Evolutionary conservation across 2,888 invertebrate genomes (phyloP).

Genomic region (Drosophila cognata): DNA sequence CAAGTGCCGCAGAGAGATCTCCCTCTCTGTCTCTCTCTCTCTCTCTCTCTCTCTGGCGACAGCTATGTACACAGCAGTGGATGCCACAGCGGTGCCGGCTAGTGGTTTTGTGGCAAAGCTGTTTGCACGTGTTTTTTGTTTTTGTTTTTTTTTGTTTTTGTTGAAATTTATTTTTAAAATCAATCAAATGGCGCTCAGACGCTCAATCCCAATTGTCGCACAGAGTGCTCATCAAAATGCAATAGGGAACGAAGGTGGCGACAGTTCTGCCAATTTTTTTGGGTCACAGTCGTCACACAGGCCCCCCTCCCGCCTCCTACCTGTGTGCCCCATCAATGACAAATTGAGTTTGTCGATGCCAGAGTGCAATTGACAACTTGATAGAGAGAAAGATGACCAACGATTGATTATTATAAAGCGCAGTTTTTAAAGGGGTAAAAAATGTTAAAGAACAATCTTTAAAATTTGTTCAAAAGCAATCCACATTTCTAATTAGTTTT

Average conservation of each 20-base stretch:
- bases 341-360: conserved; percentile 35
- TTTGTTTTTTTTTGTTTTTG: conserved; percentile 7
- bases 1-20: conserved; percentile 36
- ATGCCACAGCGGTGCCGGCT: conserved; percentile 27
- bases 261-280: conserved; percentile 48
- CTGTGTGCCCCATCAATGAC: conserved; percentile 31
- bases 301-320: not conserved
- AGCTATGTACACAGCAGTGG: conserved; percentile 19
- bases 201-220: conserved; percentile 30
- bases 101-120: conserved; percentile 16
- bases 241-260: conserved; percentile 54
- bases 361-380: conserved; percentile 36
- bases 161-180: conserved; percentile 71
- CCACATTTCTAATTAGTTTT: not conserved
- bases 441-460: not conserved
- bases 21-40: not conserved
- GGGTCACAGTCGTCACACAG: conserved; percentile 48
- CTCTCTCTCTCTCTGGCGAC: conserved; percentile 12
- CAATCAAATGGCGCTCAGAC: conserved; percentile 60
- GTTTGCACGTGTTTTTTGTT: conserved; percentile 45
- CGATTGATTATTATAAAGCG: not conserved
- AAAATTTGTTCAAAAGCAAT: not conserved
- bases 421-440: not conserved
- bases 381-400: conserved; percentile 25
- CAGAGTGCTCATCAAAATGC: conserved; percentile 54